A percentile compares a stretch with the other conserved stretches of the same genome.
Evolutionary conservation across 2,888 invertebrate species (phyloP).

Genomic region (Dynastes grantii): DNA sequence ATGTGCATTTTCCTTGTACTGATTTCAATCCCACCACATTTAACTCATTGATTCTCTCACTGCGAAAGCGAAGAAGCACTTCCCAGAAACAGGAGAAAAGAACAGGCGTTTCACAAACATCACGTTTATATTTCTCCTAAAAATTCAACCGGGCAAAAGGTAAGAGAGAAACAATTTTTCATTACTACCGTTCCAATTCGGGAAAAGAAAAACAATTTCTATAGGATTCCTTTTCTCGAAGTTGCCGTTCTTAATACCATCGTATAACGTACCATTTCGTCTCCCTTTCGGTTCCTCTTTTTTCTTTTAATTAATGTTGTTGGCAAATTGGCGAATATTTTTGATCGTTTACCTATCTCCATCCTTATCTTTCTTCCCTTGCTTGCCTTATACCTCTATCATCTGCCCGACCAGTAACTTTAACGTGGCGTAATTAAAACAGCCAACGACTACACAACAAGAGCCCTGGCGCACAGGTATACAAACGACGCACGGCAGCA

Average conservation of each 20-base stretch:
- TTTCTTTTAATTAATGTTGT: conserved; percentile 38
- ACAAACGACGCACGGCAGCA: conserved; percentile 54
- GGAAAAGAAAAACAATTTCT: not conserved
- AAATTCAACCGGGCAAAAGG: too few relatives aligned
- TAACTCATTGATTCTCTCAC: too few relatives aligned
- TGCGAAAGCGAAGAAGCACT: too few relatives aligned
- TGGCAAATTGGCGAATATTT: conserved; percentile 46
- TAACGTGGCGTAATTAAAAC: conserved; percentile 37
- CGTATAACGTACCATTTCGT: not conserved
- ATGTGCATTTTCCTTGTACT: too few relatives aligned
- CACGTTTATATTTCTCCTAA: too few relatives aligned
- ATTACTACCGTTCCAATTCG: not conserved
- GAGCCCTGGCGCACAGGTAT: not conserved
- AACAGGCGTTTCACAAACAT: too few relatives aligned
- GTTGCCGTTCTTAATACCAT: not conserved
- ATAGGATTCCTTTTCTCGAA: conserved; percentile 7
- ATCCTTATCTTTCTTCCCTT: not conserved
- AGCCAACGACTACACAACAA: conserved; percentile 12
- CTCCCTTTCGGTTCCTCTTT: not conserved
- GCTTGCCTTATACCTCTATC: not conserved
- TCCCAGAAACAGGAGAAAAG: too few relatives aligned
- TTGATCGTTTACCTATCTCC: conserved; percentile 22
- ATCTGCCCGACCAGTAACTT: too few relatives aligned
- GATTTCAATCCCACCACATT: too few relatives aligned
- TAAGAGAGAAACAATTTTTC: conserved; percentile 2